Conservation (phyloP, 2,888 invertebrate genomes). For the Drosophila acutilabella region DNA sequence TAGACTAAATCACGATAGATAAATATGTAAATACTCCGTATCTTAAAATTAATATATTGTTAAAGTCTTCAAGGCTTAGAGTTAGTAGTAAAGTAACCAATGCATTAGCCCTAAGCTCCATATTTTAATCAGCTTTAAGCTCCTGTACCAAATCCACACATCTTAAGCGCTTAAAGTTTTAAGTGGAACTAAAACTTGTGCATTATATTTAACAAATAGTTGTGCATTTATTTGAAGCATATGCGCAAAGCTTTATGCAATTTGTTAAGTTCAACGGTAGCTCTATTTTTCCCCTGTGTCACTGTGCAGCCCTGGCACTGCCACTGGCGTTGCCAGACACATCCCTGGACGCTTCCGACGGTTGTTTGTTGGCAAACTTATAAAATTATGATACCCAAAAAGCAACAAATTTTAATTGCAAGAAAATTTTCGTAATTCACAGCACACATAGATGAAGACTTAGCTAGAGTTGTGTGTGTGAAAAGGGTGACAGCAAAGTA, state of each 20-base stretch:
- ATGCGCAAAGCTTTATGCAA: constrained; percentile 63
- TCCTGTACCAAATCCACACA: neutral
- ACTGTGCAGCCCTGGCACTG: neutral
- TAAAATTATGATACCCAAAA: constrained; percentile 77
- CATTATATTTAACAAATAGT: constrained; percentile 57
- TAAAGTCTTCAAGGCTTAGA: no score
- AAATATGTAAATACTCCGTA: no score
- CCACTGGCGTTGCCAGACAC: neutral
- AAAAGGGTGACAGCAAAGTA: constrained; percentile 1
- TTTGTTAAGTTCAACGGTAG: constrained; percentile 58
- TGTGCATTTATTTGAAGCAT: constrained; percentile 52
- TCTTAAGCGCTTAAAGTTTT: constrained; percentile 1
- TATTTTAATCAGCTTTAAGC: neutral
- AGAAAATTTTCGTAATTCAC: constrained; percentile 72
- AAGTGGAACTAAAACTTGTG: constrained; percentile 30
- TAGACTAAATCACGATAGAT: no score
- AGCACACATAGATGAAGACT: constrained; percentile 41
- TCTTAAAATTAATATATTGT: no score
- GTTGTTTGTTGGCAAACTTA: constrained; percentile 59
- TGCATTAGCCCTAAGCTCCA: neutral
- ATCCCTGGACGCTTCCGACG: neutral
- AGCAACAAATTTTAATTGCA: constrained; percentile 80
- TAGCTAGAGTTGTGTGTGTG: constrained; percentile 8
- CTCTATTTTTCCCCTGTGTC: neutral
- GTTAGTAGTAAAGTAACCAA: no score